Percentiles rank a stretch among this genome's conserved stretches.
Conservation (phyloP, 2,113 vertebrate genomes). For the Phylloscopus trochiloides region DNA sequence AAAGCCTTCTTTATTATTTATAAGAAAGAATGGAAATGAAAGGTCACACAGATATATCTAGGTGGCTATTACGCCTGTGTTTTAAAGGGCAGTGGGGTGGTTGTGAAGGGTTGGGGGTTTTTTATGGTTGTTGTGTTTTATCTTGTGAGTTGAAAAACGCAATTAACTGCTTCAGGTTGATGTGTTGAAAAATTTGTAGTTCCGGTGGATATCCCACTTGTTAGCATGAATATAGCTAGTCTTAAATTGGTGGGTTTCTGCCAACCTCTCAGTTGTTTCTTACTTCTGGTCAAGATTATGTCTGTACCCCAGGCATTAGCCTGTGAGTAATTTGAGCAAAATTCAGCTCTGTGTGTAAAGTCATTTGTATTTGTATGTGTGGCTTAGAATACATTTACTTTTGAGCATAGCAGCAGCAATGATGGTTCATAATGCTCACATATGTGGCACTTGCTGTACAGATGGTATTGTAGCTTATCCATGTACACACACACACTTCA, state of each 20-base stretch:
- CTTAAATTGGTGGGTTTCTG: background rate
- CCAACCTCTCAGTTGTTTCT: background rate
- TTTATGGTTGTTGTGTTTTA: background rate
- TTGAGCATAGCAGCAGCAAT: conserved; percentile 16
- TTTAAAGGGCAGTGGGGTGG: background rate
- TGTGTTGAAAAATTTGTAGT: background rate
- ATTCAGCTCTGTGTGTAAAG: background rate
- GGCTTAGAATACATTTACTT: conserved; percentile 32
- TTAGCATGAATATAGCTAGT: background rate
- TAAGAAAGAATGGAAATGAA: conserved; percentile 15
- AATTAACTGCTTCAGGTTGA: background rate
- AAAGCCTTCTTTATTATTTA: background rate
- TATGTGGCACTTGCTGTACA: conserved; percentile 48
- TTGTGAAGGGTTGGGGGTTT: rapidly evolving
- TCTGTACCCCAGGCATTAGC: background rate
- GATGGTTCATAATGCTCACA: conserved; percentile 30
- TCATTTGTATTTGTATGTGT: conserved; percentile 5
- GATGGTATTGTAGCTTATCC: conserved; percentile 53
- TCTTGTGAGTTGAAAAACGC: background rate
- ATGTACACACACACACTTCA: conserved; percentile 4
- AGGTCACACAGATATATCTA: conserved; percentile 3
- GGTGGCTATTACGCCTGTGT: background rate
- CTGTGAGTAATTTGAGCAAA: background rate
- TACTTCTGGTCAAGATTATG: background rate
- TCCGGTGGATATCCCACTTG: background rate